Base-by-base conservation (phyloP, 2,888 invertebrate species). In the Epistrophe grossulariae region DNA sequence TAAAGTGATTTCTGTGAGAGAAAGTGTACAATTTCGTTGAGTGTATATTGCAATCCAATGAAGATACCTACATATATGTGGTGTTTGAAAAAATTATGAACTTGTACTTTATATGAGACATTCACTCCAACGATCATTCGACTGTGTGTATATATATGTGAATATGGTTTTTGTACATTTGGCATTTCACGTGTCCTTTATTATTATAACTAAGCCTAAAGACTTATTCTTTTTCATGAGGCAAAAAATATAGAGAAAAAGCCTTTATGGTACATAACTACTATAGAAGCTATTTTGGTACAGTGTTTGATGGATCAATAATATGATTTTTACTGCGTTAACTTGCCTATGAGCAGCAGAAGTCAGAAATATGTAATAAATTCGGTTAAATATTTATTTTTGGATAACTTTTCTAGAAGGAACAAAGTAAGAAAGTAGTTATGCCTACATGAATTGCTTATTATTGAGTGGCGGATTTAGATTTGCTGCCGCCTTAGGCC, bases 71-170 rank as follows among this genome's bases (percentile, higher is more conserved):
- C 0, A 4, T 8, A 43, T 43, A n/a, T 52, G 19, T 52, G 52
- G 19, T 19, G 50, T 48, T 24, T 79, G 68, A 52, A 70, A 81
- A 57, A 77, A n/a, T 43, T 66, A 64, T 71, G 71, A 71, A 77
- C 57, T 66, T 57, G 64, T 70, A 70, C 80, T 80, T 38, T 73
- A 60, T 64, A 31, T n/a, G 40, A 68, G 40, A 55, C 70, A 70
- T 73, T 64, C 13, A 55, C 40, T 31, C 11, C 10, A 57, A 60
- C 43, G 66, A 19, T 17, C 50, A 57, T 50, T 24, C 24, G 79
- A 31, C 15, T 24, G 24, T 24, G 3, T 24, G 24, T 31, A 7
- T 0, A 9, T 55, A 52, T 31, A 31, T 28, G 57, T 35, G 50
- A 17, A 24, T 50, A 66, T 35, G 68, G 17, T 48, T 68, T 68